A percentile compares a stretch with the other conserved stretches of the same genome.
phyloP scores from a whole-genome alignment of 1,140 invertebrate genomes.

The Drosophila truncata region DNA sequence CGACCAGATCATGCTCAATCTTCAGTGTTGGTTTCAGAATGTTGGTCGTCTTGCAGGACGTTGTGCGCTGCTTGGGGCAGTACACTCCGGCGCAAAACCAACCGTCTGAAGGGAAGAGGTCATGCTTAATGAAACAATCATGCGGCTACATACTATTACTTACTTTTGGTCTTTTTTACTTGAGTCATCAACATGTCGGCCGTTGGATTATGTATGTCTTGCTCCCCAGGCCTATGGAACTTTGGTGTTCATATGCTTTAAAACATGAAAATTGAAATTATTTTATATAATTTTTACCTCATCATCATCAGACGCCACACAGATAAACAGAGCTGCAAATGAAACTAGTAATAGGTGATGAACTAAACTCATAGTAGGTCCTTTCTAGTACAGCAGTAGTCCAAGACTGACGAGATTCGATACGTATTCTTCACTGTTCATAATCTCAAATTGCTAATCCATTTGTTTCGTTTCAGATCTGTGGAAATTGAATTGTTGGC shows the following conservation, averaged over 20 bases:
- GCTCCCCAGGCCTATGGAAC: not conserved
- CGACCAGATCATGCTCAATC: slow-evolving; percentile 4
- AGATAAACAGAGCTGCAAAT: not conserved
- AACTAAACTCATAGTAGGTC: not conserved
- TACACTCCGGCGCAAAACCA: slow-evolving; percentile 19
- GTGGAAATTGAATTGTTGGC: not conserved
- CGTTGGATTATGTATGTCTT: not conserved
- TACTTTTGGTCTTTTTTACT: slow-evolving; percentile 9
- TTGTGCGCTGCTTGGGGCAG: slow-evolving; percentile 4
- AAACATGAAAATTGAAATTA: not conserved
- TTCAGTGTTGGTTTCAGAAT: not conserved
- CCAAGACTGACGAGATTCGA: not conserved
- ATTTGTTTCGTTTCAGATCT: not conserved
- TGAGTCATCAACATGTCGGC: not conserved
- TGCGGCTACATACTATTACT: too few relatives aligned
- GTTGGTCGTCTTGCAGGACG: slow-evolving; percentile 11
- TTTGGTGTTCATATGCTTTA: not conserved
- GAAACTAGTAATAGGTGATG: not conserved
- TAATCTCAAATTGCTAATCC: slow-evolving; percentile 2
- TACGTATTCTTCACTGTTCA: not conserved
- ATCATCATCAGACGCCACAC: rapidly evolving
- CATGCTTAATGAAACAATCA: too few relatives aligned
- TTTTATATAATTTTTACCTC: not conserved
- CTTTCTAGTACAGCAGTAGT: not conserved
- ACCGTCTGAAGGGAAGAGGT: not conserved